phyloP scores from a whole-genome alignment of 2,888 invertebrate species.

The Drosophila paranaensis region DNA sequence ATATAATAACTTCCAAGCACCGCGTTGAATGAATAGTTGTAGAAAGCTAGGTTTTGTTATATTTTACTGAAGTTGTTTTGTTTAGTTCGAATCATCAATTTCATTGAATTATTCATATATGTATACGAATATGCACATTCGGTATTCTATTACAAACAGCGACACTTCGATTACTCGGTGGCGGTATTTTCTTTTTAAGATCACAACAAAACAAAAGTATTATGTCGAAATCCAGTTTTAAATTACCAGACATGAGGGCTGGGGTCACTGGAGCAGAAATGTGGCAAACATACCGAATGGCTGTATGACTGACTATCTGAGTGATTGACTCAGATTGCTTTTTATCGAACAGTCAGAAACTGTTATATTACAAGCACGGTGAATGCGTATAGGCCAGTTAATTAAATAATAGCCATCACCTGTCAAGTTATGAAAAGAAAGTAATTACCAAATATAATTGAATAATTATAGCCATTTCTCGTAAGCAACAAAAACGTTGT shows the following conservation, averaged over 20 bases:
- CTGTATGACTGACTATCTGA: conserved; percentile 11
- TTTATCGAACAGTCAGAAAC: neutral
- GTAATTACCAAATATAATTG: neutral
- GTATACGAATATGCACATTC: neutral
- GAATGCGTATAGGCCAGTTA: conserved; percentile 5
- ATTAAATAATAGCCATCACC: conserved; percentile 19
- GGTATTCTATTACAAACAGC: neutral
- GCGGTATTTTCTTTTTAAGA: conserved; percentile 48
- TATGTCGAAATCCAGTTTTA: conserved; percentile 35
- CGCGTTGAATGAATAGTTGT: neutral
- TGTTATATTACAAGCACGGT: conserved; percentile 17
- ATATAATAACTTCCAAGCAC: neutral
- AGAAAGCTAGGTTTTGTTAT: neutral
- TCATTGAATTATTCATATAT: neutral
- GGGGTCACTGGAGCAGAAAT: conserved; percentile 65
- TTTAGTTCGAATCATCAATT: neutral
- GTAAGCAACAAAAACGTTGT: no score
- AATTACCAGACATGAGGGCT: conserved; percentile 37
- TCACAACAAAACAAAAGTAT: conserved; percentile 8
- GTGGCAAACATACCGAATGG: conserved; percentile 14
- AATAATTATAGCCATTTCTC: neutral
- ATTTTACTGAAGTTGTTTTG: neutral
- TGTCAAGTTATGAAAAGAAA: neutral
- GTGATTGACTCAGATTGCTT: conserved; percentile 17
- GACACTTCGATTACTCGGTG: neutral